Base-by-base conservation (phyloP, 37 sponge, comb jelly and placozoan species). In the Ephydatia muelleri region DNA sequence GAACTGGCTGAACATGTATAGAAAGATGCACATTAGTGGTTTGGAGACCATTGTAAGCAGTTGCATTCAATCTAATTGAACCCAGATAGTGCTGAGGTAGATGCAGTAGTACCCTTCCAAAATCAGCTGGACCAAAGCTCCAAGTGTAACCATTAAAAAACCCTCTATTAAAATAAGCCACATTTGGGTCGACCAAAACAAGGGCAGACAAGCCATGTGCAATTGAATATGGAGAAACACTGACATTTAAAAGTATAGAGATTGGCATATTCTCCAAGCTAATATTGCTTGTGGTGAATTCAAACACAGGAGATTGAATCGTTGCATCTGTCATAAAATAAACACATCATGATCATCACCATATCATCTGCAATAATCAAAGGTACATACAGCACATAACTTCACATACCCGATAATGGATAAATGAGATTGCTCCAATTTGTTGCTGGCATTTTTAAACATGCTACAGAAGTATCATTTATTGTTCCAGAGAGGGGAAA, bases 401-500 rank as follows among this genome's bases (percentile, higher is more conserved):
- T 57, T 4, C 16, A 57, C 57, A 1, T 71, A 71, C 72, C 72
- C 8, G 32, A 57, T 57, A 57, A 57, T 1, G 57, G 57, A 21
- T 57, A 57, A 57, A 57, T 57, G 12, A 57, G 57, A 57, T 57
- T 57, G 16, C 57, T 57, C 57, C 57, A 57, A 21, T 57, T 57
- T 1, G 57, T 57, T 5, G 57, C 9, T 57, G 57, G 57, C 57
- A 57, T 57, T 14, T 57, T 57, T 21, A 57, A 57, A 68, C 88
- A 87, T 27, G 57, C 88, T 14, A 87, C 68, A 16, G 75, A 23
- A 31, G 67, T 71, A 33, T 77, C 68, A 25, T 38, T 35, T n/a
- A 76, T 14, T 27, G 31, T 19, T 22, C 88, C 88, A 68, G 76
- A 68, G 28, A 87, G 49, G 1, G 74, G 70, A 34, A 82, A 82